phyloP scores from a whole-genome alignment of 2,888 invertebrate genomes.

The Eucera pruinosa region DNA sequence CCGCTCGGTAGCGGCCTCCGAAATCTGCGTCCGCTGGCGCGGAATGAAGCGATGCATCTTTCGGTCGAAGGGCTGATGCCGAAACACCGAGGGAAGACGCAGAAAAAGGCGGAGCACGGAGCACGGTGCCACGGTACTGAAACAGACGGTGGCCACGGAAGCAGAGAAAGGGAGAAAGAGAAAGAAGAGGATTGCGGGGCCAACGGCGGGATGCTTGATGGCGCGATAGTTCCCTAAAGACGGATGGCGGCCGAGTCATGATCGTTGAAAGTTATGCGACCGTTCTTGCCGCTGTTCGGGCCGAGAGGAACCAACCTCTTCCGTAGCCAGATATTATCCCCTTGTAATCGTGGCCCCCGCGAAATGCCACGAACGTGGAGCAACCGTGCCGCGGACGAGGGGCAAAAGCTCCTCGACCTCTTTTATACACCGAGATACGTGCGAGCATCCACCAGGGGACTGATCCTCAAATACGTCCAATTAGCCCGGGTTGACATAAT shows the following conservation, averaged over 20 bases:
- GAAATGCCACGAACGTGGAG: constrained; percentile 62
- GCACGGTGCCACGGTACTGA: constrained; percentile 27
- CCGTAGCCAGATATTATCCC: constrained; percentile 69
- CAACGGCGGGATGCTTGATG: constrained; percentile 62
- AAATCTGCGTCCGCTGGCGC: constrained; percentile 61
- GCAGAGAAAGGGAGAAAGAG: constrained; percentile 16
- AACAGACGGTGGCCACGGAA: constrained; percentile 9
- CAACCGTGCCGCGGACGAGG: constrained; percentile 44
- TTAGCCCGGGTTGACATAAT: constrained; percentile 82
- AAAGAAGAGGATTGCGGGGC: constrained; percentile 2
- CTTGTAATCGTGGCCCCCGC: constrained; percentile 62
- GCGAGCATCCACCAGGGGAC: constrained; percentile 73
- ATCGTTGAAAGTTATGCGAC: constrained; percentile 80
- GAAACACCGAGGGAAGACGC: constrained; percentile 28
- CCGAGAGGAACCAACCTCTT: constrained; percentile 27
- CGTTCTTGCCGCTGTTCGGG: constrained; percentile 73
- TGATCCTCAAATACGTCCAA: constrained; percentile 81
- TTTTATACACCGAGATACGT: constrained; percentile 72
- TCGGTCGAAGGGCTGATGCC: constrained; percentile 46
- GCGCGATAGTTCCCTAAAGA: constrained; percentile 75
- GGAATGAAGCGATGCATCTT: constrained; percentile 81
- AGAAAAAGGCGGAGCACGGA: constrained; percentile 53
- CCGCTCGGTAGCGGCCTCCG: constrained; percentile 57
- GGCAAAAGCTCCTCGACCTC: constrained; percentile 18
- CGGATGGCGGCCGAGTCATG: constrained; percentile 72